A percentile compares a stretch with the other conserved stretches of the same genome.
Evolutionary conservation across 2,888 invertebrate genomes (phyloP).

Genomic region (Sphecodes monilicornis): DNA sequence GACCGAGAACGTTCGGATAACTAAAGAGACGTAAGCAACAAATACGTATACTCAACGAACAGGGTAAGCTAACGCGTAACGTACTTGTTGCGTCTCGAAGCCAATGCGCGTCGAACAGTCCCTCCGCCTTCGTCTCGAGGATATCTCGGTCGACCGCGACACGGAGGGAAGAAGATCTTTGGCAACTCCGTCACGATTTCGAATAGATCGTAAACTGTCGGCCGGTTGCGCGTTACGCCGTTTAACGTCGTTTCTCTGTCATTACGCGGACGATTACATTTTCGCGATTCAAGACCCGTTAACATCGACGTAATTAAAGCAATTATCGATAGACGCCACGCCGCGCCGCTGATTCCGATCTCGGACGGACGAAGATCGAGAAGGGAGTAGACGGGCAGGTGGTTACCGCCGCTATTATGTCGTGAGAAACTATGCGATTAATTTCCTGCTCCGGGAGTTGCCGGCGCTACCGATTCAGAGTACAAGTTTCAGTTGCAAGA

Average conservation of each 20-base stretch:
- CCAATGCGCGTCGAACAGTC: background rate
- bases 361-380: constrained; percentile 37
- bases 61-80: too few relatives aligned
- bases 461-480: constrained; percentile 49
- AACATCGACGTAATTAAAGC: constrained; percentile 57
- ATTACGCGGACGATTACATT: constrained; percentile 29
- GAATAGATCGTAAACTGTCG: background rate
- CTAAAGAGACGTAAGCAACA: too few relatives aligned
- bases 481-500: constrained; percentile 54
- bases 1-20: too few relatives aligned
- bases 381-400: constrained; percentile 45
- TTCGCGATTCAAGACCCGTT: constrained; percentile 30
- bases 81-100: too few relatives aligned
- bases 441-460: constrained; percentile 65
- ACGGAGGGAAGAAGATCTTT: background rate
- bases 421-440: constrained; percentile 74
- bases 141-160: background rate
- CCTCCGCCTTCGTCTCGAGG: background rate
- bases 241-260: constrained; percentile 42
- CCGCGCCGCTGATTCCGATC: constrained; percentile 36
- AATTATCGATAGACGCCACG: constrained; percentile 55
- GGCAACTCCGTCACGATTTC: background rate
- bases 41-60: too few relatives aligned
- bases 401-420: constrained; percentile 63
- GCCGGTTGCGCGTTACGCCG: background rate